These are phyloP conservation scores for Dufourea novaeangliae DNA, from an alignment of 1,140 invertebrate species.

Conservation along the genomic window DNA sequence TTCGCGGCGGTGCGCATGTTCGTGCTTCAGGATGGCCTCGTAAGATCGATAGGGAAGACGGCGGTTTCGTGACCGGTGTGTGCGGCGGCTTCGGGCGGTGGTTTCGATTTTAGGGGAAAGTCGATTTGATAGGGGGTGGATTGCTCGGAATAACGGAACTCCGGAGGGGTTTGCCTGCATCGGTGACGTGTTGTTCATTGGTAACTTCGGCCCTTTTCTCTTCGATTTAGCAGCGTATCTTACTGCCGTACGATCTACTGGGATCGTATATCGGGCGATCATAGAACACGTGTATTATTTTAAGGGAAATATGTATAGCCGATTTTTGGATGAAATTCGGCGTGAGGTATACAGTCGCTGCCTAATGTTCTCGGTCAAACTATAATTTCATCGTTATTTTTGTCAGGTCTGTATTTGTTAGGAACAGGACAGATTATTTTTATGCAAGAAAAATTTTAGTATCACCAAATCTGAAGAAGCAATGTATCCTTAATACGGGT, in stretches of 20 bases:
- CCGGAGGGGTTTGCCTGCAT: neutral
- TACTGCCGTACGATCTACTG: too few relatives aligned
- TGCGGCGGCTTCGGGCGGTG: neutral
- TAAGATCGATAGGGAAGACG: conserved; percentile 61
- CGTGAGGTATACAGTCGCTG: too few relatives aligned
- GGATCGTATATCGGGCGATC: too few relatives aligned
- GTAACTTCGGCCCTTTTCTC: neutral
- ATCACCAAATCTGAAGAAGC: too few relatives aligned
- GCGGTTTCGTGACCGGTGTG: conserved; percentile 38
- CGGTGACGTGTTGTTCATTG: neutral
- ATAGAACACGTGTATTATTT: too few relatives aligned
- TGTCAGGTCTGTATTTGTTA: too few relatives aligned
- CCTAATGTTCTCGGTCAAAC: neutral
- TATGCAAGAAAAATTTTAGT: too few relatives aligned
- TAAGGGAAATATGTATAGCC: too few relatives aligned
- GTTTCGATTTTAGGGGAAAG: conserved; percentile 50
- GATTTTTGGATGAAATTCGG: too few relatives aligned
- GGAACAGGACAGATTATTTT: too few relatives aligned
- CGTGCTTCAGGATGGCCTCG: conserved; percentile 47
- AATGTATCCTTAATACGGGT: too few relatives aligned
- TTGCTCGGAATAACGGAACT: neutral
- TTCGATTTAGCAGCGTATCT: neutral
- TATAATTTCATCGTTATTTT: too few relatives aligned
- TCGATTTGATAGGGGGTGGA: conserved; percentile 2
- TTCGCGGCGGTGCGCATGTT: conserved; percentile 58